A percentile compares a stretch with the other conserved stretches of the same genome.
Conservation (phyloP, 2,113 vertebrate genomes). For the Myiozetetes cayanensis region DNA sequence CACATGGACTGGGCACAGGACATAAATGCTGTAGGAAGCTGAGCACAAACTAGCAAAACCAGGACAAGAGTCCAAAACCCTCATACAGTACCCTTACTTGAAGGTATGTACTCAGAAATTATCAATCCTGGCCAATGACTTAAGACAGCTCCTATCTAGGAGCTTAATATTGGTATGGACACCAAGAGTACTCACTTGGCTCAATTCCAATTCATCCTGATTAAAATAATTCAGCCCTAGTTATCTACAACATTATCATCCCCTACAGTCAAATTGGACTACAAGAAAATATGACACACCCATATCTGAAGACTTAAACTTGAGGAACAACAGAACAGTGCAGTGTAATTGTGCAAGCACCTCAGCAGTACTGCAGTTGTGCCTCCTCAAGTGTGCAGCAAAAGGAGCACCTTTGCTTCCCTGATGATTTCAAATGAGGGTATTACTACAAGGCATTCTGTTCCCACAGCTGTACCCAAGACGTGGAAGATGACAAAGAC, state of each 20-base stretch:
- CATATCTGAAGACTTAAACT: not conserved
- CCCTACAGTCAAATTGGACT: not conserved
- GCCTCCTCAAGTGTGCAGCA: not conserved
- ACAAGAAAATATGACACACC: not conserved
- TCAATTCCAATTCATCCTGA: not conserved
- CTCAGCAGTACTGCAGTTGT: not conserved
- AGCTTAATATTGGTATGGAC: not conserved
- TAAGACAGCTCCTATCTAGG: not conserved
- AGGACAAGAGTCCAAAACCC: not conserved
- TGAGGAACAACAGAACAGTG: not conserved
- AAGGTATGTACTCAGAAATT: not conserved
- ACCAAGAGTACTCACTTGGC: not conserved
- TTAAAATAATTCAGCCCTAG: not conserved
- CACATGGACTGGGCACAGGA: not conserved
- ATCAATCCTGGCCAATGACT: not conserved
- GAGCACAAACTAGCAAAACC: not conserved
- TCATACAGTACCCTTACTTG: not conserved
- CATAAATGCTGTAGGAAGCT: not conserved
- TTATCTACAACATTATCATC: not conserved
- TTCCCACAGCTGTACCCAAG: not conserved
- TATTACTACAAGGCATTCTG: not conserved
- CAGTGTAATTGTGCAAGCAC: not conserved
- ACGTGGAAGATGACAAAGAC: not conserved
- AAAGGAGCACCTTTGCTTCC: not conserved
- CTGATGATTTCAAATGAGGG: not conserved